Base-by-base conservation (phyloP, 2,888 invertebrate species). In the Venusia cambrica region DNA sequence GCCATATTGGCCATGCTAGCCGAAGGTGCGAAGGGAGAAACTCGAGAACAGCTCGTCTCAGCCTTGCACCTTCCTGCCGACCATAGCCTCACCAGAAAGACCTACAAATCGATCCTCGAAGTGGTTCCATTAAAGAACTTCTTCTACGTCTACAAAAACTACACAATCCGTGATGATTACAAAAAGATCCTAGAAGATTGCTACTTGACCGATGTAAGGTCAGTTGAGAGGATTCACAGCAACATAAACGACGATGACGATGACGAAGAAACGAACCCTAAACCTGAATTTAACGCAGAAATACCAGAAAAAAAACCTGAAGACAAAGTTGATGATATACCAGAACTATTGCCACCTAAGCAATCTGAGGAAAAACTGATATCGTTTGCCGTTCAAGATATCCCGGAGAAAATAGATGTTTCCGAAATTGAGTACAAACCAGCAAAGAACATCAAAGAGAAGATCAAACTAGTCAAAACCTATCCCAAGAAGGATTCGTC, bases 81-180 rank as follows among this genome's bases (percentile, higher is more conserved):
- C 39, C 75, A 58, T 5, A 67, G 64, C 5, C 61, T 80, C 0
- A 83, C 81, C 2, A 74, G 89, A 47, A 77, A 74, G 37, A 83
- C 84, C 3, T 90, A 84, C 57, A 74, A 72, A 2, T 76, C 69
- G 24, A 83, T 89, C 3, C 24, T 40, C 24, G 31, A 16, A 27
- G 79, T 89, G 73, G 76, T 87, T 28, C 72, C 87, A 24, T 75
- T 92, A 45, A 90, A 90, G 58, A 91, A 90, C 52, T 92, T 89
- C 81, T 89, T 92, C 54, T 92, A 92, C 51, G 88, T 92, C 3
- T 92, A 92, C 63, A 90, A 90, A 54, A 92, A 92, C 52, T 89
- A 90, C 55, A 89, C 90, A 0, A 89, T 90, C 2, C 87, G 89
- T 38, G 88, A 90, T 18, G 88, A 89, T 11, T 92, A 89, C 57